phyloP scores from a whole-genome alignment of 2,113 vertebrate species.

The Casuarius casuarius region DNA sequence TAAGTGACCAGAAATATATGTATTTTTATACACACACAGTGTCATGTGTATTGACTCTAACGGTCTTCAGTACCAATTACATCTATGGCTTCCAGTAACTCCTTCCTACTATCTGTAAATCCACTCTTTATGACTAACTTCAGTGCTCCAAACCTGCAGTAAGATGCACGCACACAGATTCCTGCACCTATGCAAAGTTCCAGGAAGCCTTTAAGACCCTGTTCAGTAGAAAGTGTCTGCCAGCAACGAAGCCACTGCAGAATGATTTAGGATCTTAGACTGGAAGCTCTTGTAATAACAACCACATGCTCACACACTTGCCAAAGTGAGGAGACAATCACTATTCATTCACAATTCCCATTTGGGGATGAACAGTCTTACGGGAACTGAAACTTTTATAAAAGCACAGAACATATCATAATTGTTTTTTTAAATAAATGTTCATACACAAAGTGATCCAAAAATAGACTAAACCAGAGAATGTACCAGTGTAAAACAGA shows the following conservation, averaged over 20 bases:
- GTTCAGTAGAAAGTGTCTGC: background rate
- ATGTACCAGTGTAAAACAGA: background rate
- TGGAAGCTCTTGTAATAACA: background rate
- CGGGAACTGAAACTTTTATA: background rate
- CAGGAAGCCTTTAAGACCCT: accelerated
- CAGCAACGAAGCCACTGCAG: background rate
- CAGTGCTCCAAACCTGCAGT: background rate
- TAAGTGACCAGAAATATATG: background rate
- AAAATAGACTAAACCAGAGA: background rate
- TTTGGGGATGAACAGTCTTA: background rate
- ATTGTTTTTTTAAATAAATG: background rate
- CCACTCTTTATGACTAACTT: background rate
- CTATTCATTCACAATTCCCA: background rate
- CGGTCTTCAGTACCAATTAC: background rate
- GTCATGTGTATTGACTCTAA: too few species aligned
- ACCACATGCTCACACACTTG: accelerated
- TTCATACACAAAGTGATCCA: background rate
- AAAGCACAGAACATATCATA: background rate
- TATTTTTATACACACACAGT: too few species aligned
- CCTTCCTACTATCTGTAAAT: background rate
- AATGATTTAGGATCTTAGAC: background rate
- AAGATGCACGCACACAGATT: background rate
- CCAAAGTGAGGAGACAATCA: accelerated
- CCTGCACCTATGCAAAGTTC: background rate
- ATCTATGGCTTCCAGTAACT: background rate